A percentile compares a stretch with the other conserved stretches of the same genome.
These are phyloP conservation scores for Sebastes aleutianus DNA, from an alignment of 2,797 vertebrate genomes.

Conservation along the genomic window DNA sequence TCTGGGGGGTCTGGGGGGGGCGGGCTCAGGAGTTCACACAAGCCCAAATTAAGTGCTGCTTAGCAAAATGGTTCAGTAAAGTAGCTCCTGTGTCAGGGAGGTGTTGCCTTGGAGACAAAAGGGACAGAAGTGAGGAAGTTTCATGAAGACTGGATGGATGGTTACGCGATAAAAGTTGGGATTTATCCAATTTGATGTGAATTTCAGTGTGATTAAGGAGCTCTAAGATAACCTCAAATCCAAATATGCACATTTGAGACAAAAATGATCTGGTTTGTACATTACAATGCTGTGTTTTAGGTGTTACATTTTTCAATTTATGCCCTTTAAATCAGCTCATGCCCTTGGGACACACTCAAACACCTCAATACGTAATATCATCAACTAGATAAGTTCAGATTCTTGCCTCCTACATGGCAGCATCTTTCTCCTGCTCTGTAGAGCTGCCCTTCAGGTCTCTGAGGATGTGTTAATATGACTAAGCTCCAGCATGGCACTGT, in stretches of 20 bases:
- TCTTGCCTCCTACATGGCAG: not conserved
- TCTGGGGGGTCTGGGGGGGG: constrained; percentile 59
- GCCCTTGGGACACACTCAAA: not conserved
- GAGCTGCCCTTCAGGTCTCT: constrained; percentile 4
- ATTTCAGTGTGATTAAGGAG: not conserved
- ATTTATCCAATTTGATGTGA: not conserved
- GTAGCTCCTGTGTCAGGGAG: constrained; percentile 67
- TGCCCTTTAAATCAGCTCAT: not conserved
- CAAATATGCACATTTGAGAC: not conserved
- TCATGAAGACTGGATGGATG: not conserved
- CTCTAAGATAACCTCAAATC: not conserved
- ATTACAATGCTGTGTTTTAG: not conserved
- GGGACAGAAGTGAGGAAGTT: not conserved
- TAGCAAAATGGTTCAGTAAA: constrained; percentile 69
- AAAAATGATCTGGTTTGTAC: not conserved
- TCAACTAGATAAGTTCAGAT: not conserved
- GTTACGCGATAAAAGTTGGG: not conserved
- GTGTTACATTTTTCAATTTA: not conserved
- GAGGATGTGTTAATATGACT: constrained; percentile 65
- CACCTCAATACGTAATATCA: not conserved
- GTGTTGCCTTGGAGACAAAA: constrained; percentile 51
- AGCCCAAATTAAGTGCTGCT: constrained; percentile 85
- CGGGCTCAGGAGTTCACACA: constrained; percentile 74
- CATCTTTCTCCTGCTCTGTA: constrained; percentile 6
- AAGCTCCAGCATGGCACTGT: constrained; percentile 34